A percentile compares a stretch with the other conserved stretches of the same genome.
Conservation (phyloP, 2,888 invertebrate species). For the Vesta saturnalis region DNA sequence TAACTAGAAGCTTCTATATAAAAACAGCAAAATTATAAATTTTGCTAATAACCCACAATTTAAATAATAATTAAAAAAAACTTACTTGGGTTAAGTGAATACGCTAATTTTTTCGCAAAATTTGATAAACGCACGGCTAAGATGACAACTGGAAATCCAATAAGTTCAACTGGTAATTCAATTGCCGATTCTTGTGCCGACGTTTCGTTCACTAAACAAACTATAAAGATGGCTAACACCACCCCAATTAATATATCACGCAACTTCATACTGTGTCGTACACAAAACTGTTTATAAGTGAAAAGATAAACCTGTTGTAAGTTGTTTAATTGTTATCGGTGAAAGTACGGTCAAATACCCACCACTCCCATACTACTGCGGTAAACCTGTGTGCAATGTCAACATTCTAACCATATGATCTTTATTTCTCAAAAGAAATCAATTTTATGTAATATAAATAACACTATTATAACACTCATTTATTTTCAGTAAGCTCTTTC, state of each 20-base stretch:
- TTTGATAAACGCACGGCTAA: slow-evolving; percentile 80
- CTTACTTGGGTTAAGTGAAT: slow-evolving; percentile 85
- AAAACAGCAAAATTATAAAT: too few relatives aligned
- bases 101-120: slow-evolving; percentile 84
- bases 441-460: not conserved
- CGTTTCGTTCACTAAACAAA: slow-evolving; percentile 39
- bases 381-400: slow-evolving; percentile 1
- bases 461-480: too few relatives aligned
- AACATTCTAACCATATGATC: not conserved
- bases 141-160: slow-evolving; percentile 86
- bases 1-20: too few relatives aligned
- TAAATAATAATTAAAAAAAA: slow-evolving; percentile 30
- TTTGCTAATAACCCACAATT: too few relatives aligned
- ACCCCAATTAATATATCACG: slow-evolving; percentile 41
- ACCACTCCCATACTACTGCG: slow-evolving; percentile 50
- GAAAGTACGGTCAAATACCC: slow-evolving; percentile 53
- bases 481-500: too few relatives aligned
- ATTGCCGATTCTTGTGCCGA: slow-evolving; percentile 65
- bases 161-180: slow-evolving; percentile 83
- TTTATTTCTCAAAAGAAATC: not conserved
- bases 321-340: slow-evolving; percentile 49
- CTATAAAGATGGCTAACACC: slow-evolving; percentile 29
- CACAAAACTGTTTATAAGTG: slow-evolving; percentile 40
- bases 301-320: slow-evolving; percentile 42
- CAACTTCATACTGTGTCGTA: slow-evolving; percentile 48